phyloP scores from a whole-genome alignment of 1,140 invertebrate species.

The Goniozus legneri region DNA sequence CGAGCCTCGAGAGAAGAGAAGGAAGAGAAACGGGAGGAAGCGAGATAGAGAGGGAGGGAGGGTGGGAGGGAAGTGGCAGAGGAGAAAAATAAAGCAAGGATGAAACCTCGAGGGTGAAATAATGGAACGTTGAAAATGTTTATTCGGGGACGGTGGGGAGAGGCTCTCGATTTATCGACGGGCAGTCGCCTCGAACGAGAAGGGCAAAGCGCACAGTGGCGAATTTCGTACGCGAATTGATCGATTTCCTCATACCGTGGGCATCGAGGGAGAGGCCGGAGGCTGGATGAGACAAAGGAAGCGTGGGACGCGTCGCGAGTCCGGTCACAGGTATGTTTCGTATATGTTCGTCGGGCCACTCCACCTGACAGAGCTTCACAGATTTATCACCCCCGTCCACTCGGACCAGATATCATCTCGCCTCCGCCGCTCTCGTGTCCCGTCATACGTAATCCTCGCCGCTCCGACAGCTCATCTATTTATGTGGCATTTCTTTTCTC shows the following conservation, averaged over 20 bases:
- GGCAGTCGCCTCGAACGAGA: too few species aligned
- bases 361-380: slow-evolving; percentile 37
- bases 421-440: slow-evolving; percentile 38
- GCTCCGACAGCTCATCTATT: slow-evolving; percentile 44
- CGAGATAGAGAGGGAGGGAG: too few species aligned
- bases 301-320: slow-evolving; percentile 19
- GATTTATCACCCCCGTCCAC: slow-evolving; percentile 49
- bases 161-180: too few species aligned
- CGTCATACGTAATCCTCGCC: slow-evolving; percentile 38
- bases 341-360: slow-evolving; percentile 1
- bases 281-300: slow-evolving; percentile 35
- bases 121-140: too few species aligned
- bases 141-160: too few species aligned
- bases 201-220: slow-evolving; percentile 27
- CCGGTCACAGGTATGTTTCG: neutral
- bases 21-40: too few species aligned
- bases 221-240: slow-evolving; percentile 36
- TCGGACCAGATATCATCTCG: slow-evolving; percentile 51
- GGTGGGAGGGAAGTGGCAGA: too few species aligned
- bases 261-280: too few species aligned
- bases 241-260: slow-evolving; percentile 37
- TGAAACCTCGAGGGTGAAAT: too few species aligned
- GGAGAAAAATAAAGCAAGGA: too few species aligned
- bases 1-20: too few species aligned
- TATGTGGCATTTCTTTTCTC: slow-evolving; percentile 33